Evolutionary conservation across 2,113 vertebrate genomes (phyloP).

Genomic region (Archilochus colubris): DNA sequence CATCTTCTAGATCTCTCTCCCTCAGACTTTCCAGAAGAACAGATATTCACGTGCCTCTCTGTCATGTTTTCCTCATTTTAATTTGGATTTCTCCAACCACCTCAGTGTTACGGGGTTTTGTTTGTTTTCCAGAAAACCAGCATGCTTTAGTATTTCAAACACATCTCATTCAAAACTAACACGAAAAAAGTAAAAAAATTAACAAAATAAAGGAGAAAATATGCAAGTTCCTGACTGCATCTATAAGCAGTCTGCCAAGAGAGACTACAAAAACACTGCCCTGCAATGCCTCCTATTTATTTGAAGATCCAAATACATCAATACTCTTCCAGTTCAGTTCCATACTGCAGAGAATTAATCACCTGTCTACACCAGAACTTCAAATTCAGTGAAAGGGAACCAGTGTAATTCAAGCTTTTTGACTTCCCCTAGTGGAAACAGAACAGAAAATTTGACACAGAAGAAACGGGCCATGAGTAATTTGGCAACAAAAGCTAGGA

Average conservation of each 20-base stretch:
- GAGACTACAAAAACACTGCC: neutral
- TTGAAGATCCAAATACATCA: neutral
- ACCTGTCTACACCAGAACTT: neutral
- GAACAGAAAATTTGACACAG: fast-evolving
- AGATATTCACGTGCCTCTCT: neutral
- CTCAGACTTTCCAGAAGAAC: neutral
- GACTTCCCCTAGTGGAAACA: neutral
- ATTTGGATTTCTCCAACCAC: neutral
- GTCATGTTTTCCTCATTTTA: neutral
- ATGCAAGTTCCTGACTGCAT: neutral
- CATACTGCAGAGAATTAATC: neutral
- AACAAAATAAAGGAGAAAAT: neutral
- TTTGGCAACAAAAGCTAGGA: neutral
- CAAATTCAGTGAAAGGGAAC: neutral
- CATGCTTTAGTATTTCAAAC: neutral
- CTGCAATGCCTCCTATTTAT: neutral
- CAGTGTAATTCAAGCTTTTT: neutral
- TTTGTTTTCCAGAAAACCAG: neutral
- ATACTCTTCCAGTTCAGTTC: neutral
- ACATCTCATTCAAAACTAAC: neutral
- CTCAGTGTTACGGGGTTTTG: neutral
- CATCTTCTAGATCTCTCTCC: neutral
- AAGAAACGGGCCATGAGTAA: neutral
- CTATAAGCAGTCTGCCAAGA: neutral
- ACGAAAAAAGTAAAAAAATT: neutral